A percentile compares a stretch with the other conserved stretches of the same genome.
phyloP scores from a whole-genome alignment of 2,113 vertebrate genomes.

The Ovis aries region ARS-UI_Ramb_v3.0 NC_056057.1:73757001-73757500 shows the following conservation, averaged over 20 bases:
- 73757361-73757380: background rate
- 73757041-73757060: background rate
- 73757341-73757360: background rate
- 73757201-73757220: background rate
- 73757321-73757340: background rate
- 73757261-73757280: background rate
- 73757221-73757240: background rate
- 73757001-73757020: background rate
- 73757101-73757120: background rate
- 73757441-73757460: background rate
- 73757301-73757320: background rate
- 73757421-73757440: background rate
- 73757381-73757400: background rate
- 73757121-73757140: constrained; percentile 22
- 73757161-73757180: background rate
- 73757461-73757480: background rate
- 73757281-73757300: background rate
- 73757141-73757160: constrained; percentile 5
- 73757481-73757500: background rate
- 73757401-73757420: background rate
- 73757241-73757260: background rate
- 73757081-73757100: background rate
- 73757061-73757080: background rate
- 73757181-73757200: background rate
- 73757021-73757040: background rate